Evolutionary conservation across 2,797 vertebrate genomes (phyloP).

Genomic region (Xenentodon cancila): DNA sequence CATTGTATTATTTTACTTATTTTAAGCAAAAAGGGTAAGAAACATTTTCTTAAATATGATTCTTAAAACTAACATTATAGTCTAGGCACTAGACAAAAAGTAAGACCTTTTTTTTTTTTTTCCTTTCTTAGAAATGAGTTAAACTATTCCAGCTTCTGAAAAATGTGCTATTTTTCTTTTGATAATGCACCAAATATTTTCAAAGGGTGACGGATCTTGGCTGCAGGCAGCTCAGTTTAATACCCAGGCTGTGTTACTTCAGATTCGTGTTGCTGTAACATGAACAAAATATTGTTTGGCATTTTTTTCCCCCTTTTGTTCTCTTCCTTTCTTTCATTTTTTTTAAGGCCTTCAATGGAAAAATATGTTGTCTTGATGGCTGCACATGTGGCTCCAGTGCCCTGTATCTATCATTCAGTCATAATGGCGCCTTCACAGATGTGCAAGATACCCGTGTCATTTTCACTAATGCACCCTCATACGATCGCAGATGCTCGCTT

Average conservation of each 20-base stretch:
- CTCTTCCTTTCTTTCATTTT: too few species aligned
- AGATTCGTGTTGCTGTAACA: not conserved
- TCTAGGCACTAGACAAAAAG: too few species aligned
- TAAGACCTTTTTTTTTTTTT: too few species aligned
- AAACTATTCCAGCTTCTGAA: not conserved
- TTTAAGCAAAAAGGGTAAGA: too few species aligned
- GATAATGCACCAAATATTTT: not conserved
- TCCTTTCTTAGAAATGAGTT: not conserved
- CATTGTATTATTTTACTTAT: too few species aligned
- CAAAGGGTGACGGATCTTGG: not conserved
- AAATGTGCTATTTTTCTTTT: not conserved
- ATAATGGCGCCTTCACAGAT: not conserved
- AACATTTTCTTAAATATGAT: not conserved
- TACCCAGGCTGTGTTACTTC: not conserved
- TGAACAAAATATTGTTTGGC: not conserved
- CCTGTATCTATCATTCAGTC: not conserved
- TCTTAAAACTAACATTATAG: not conserved
- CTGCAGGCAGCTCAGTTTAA: not conserved
- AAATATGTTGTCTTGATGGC: not conserved
- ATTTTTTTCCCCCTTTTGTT: not conserved
- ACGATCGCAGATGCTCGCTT: not conserved
- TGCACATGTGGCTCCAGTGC: not conserved
- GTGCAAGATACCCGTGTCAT: not conserved
- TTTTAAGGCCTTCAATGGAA: not conserved
- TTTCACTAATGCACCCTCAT: not conserved